phyloP scores from a whole-genome alignment of 35 echinoderm and acorn worm genomes.

The Ophiothrix spiculata region DNA sequence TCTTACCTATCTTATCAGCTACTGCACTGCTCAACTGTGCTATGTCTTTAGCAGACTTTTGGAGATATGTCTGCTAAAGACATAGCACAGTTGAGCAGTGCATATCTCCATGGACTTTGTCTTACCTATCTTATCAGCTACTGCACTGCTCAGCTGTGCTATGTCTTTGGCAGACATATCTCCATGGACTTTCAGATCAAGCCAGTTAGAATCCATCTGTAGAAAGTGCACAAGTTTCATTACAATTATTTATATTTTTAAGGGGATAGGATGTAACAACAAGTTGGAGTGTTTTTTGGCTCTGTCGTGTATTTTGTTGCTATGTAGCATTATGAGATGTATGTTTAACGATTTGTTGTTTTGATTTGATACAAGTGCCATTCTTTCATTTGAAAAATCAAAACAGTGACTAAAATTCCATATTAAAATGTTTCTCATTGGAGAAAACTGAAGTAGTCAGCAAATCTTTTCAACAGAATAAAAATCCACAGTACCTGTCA shows the following conservation, averaged over 20 bases:
- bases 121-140: slow-evolving; percentile 78
- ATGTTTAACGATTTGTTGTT: neutral
- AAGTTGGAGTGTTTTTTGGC: neutral
- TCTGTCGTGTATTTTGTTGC: neutral
- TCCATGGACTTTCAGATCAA: slow-evolving; percentile 71
- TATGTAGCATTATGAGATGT: neutral
- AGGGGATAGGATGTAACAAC: too few species aligned
- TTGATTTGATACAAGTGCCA: neutral
- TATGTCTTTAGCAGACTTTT: slow-evolving; percentile 60
- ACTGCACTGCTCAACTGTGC: slow-evolving; percentile 59
- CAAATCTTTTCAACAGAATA: too few species aligned
- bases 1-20: slow-evolving; percentile 72
- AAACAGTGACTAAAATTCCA: too few species aligned
- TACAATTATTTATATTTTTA: too few species aligned
- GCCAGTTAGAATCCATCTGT: slow-evolving; percentile 88
- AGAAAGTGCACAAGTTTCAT: too few species aligned
- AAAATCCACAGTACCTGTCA: too few species aligned
- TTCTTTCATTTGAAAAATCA: neutral
- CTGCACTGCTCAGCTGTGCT: slow-evolving; percentile 52
- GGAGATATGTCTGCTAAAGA: too few species aligned
- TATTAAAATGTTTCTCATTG: too few species aligned
- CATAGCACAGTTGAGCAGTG: too few species aligned
- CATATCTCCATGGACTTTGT: too few species aligned
- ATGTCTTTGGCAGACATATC: slow-evolving; percentile 54
- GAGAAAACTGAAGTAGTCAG: too few species aligned